Percentiles rank a stretch among this genome's conserved stretches.
These are phyloP conservation scores for Oxyteleia sp. DNA, from an alignment of 2,888 invertebrate genomes.

Conservation along the genomic window DNA sequence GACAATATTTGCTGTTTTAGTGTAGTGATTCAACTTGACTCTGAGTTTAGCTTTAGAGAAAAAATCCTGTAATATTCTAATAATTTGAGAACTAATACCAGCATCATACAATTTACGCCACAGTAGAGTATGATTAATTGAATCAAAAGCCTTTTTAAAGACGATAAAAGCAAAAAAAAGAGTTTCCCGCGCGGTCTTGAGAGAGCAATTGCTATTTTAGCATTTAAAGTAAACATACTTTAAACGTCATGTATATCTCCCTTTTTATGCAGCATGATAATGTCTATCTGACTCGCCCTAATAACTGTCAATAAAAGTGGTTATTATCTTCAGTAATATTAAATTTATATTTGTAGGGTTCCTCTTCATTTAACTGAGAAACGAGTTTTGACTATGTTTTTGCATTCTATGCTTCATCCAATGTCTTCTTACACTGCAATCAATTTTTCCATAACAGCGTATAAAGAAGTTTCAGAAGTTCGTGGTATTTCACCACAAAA, in stretches of 20 bases:
- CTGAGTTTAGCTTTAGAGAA: too few relatives aligned
- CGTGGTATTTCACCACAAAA: slow-evolving; percentile 89
- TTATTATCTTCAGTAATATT: too few relatives aligned
- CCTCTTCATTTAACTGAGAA: slow-evolving; percentile 81
- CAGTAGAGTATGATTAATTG: too few relatives aligned
- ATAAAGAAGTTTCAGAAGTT: slow-evolving; percentile 89
- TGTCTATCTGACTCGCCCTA: too few relatives aligned
- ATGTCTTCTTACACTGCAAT: slow-evolving; percentile 88
- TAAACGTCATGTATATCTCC: too few relatives aligned
- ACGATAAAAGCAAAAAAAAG: slow-evolving; percentile 3
- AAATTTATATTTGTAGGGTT: slow-evolving; percentile 75
- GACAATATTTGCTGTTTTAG: slow-evolving; percentile 23
- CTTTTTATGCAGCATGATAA: too few relatives aligned
- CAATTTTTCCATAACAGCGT: slow-evolving; percentile 89
- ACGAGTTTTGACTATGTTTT: slow-evolving; percentile 89
- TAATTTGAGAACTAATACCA: neutral
- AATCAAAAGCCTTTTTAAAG: neutral
- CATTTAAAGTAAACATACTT: too few relatives aligned
- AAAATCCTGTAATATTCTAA: neutral
- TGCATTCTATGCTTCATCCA: slow-evolving; percentile 89
- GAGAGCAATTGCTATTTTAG: too few relatives aligned
- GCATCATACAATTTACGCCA: too few relatives aligned
- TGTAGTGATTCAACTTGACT: too few relatives aligned
- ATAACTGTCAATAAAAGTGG: too few relatives aligned
- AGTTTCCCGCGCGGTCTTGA: too few relatives aligned